phyloP scores from a whole-genome alignment of 64 coral and sea anemone species.

The Actinia equina region DNA sequence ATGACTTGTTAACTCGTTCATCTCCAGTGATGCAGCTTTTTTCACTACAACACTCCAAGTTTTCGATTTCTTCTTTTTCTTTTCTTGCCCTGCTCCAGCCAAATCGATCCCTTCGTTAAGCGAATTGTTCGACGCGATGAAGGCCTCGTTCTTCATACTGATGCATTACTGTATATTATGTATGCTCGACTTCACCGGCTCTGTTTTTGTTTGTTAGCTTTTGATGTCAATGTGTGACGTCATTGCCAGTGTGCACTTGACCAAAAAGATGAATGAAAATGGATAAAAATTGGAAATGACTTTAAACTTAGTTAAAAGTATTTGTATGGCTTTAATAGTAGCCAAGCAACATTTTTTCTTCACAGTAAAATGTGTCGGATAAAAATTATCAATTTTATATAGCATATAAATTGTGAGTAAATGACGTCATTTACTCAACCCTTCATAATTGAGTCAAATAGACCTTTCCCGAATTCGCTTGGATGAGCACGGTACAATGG shows the following conservation, averaged over 20 bases:
- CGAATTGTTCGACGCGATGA: neutral
- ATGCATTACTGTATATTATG: neutral
- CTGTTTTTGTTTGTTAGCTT: neutral
- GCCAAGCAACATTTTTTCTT: no score
- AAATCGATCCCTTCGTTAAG: neutral
- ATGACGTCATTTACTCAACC: no score
- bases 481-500: no score
- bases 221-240: neutral
- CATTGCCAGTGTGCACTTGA: neutral
- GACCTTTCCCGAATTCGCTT: no score
- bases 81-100: neutral
- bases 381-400: no score
- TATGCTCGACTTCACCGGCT: neutral
- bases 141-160: neutral
- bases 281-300: no score
- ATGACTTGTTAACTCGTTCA: neutral
- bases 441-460: no score
- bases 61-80: neutral
- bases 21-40: neutral
- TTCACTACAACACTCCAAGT: constrained; percentile 3
- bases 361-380: no score
- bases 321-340: no score
- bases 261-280: no score
- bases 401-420: no score
- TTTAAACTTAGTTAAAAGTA: no score